Conservation (phyloP, 2,888 invertebrate species). For the Amblyteles armatorius region DNA sequence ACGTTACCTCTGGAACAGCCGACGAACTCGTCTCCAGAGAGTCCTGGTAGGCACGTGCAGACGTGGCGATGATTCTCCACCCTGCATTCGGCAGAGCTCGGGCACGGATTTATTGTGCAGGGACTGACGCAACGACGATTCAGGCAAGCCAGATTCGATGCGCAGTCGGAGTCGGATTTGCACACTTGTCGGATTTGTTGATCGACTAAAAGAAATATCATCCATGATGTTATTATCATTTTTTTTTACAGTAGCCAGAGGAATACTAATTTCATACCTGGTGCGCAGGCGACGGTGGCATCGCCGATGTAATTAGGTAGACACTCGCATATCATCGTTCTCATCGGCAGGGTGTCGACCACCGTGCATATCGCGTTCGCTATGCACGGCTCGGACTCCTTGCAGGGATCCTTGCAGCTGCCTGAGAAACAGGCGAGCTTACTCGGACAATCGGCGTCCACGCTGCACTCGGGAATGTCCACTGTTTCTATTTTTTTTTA, state of each 20-base stretch:
- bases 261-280: conserved; percentile 86
- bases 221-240: conserved; percentile 14
- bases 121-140: conserved; percentile 92
- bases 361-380: conserved; percentile 93
- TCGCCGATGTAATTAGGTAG: conserved; percentile 93
- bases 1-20: conserved; percentile 88
- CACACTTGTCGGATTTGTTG: conserved; percentile 87
- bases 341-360: conserved; percentile 93
- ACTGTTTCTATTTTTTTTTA: conserved; percentile 84
- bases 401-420: conserved; percentile 92
- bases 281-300: conserved; percentile 93
- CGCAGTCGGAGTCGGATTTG: conserved; percentile 90
- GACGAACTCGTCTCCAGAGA: conserved; percentile 92
- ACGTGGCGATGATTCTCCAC: conserved; percentile 91
- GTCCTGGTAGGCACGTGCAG: conserved; percentile 91
- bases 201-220: conserved; percentile 72
- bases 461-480: conserved; percentile 89
- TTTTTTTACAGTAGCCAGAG: not conserved
- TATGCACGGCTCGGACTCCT: conserved; percentile 92
- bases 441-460: conserved; percentile 94
- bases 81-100: conserved; percentile 91
- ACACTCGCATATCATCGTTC: conserved; percentile 95
- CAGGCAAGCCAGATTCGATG: conserved; percentile 89
- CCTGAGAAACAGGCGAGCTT: conserved; percentile 93
- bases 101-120: conserved; percentile 91